Percentiles rank a stretch among this genome's conserved stretches.
Evolutionary conservation across 2,797 vertebrate species (phyloP).

Genomic region (Rhynchonycteris naso): DNA sequence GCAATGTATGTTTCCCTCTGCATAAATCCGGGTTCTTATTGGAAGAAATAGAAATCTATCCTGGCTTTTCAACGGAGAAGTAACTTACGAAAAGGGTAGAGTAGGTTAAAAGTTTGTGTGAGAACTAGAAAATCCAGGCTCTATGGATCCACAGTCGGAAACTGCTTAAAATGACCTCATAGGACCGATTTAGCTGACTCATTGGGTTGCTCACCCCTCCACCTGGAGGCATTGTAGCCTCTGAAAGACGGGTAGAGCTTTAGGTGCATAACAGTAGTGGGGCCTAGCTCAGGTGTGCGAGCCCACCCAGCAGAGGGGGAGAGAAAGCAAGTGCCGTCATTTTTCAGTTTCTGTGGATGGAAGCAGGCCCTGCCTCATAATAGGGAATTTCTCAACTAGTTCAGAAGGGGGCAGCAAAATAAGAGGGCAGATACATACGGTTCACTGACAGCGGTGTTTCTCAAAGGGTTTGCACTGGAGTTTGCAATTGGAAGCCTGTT

Average conservation of each 20-base stretch:
- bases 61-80: background rate
- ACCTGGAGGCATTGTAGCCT: background rate
- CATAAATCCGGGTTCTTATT: background rate
- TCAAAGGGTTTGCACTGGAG: background rate
- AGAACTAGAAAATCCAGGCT: background rate
- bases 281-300: background rate
- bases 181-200: background rate
- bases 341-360: background rate
- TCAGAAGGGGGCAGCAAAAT: background rate
- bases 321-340: background rate
- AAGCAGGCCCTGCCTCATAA: background rate
- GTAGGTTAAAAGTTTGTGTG: background rate
- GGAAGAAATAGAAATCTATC: background rate
- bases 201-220: background rate
- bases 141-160: background rate
- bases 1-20: background rate
- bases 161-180: background rate
- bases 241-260: slow-evolving; percentile 20
- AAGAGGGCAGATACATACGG: background rate
- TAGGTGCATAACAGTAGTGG: background rate
- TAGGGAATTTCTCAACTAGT: background rate
- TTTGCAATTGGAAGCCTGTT: background rate
- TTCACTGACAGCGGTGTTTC: background rate
- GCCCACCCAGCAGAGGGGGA: background rate
- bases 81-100: background rate